Conservation (phyloP, 2,113 vertebrate species). For the Nibea albiflora region DNA sequence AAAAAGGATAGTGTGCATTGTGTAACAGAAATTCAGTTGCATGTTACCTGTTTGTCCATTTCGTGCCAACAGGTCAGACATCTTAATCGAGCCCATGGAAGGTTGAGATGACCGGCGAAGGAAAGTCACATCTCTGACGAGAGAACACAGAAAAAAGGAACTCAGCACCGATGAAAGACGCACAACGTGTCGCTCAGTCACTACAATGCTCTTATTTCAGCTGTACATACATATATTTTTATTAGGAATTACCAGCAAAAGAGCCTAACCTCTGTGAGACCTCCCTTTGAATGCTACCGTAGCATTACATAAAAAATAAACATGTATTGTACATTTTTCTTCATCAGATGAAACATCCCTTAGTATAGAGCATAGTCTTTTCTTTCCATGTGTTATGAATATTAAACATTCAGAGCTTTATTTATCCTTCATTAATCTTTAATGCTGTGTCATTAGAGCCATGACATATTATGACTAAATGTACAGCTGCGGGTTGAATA, state of each 20-base stretch:
- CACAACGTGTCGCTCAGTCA: not conserved
- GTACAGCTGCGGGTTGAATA: not conserved
- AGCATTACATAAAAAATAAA: slow-evolving; percentile 28
- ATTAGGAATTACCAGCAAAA: slow-evolving; percentile 10
- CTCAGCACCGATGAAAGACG: slow-evolving; percentile 31
- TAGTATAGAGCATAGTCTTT: slow-evolving; percentile 15
- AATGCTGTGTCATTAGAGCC: slow-evolving; percentile 34
- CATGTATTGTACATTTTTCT: not conserved
- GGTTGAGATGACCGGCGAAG: slow-evolving; percentile 27
- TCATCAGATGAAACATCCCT: not conserved
- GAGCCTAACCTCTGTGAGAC: not conserved
- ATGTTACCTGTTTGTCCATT: slow-evolving; percentile 13
- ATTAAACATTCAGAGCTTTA: not conserved
- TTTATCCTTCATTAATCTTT: not conserved
- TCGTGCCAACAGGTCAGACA: slow-evolving; percentile 64
- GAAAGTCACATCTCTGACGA: slow-evolving; percentile 20
- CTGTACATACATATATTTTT: slow-evolving; percentile 5
- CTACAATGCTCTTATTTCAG: not conserved
- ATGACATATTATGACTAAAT: slow-evolving; percentile 17
- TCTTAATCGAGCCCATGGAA: slow-evolving; percentile 60
- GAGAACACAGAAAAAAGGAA: slow-evolving; percentile 55
- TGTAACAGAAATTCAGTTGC: not conserved
- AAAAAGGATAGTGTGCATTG: not conserved
- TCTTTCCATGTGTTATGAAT: slow-evolving; percentile 13
- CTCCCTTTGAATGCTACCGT: slow-evolving; percentile 3